Conservation (phyloP, 2,113 vertebrate species). For the Corvus cornix region DNA sequence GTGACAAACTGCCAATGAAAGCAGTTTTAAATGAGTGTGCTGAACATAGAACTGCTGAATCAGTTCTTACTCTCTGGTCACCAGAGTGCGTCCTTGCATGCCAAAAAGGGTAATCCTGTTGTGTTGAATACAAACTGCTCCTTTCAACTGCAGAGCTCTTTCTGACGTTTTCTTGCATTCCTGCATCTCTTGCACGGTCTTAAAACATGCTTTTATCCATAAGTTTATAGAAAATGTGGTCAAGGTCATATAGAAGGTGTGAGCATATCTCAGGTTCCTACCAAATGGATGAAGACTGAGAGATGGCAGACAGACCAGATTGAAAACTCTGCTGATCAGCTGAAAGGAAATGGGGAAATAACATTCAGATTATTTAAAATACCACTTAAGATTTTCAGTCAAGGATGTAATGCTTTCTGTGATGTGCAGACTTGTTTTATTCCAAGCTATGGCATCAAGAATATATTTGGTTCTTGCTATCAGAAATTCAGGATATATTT, state of each 20-base stretch:
- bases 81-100: background rate
- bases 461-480: background rate
- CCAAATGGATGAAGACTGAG: background rate
- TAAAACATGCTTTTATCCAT: background rate
- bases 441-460: background rate
- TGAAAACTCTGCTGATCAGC: background rate
- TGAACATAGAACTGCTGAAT: constrained; percentile 7
- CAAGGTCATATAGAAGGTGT: background rate
- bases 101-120: background rate
- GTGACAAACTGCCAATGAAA: background rate
- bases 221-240: background rate
- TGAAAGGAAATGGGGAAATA: background rate
- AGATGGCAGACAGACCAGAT: background rate
- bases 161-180: background rate
- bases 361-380: background rate
- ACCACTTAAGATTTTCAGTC: background rate
- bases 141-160: background rate
- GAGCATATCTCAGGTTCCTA: accelerated
- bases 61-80: background rate
- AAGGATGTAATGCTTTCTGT: background rate
- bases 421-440: background rate
- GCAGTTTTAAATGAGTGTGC: background rate
- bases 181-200: background rate
- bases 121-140: background rate
- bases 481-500: background rate